A percentile compares a stretch with the other conserved stretches of the same genome.
Conservation (phyloP, 92 coral and sea anemone species). For the Parazoanthus darwini region DNA sequence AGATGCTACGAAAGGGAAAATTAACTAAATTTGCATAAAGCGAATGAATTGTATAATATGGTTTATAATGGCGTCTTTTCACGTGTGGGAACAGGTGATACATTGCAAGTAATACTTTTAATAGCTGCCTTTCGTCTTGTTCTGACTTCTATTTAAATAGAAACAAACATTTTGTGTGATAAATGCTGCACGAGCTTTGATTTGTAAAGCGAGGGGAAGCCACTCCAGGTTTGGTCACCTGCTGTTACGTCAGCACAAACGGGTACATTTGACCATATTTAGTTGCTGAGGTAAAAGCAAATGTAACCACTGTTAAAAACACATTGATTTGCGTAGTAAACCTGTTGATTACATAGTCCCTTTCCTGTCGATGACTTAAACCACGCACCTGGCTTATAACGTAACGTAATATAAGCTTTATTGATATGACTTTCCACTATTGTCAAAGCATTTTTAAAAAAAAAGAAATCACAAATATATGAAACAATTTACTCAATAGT, state of each 20-base stretch:
- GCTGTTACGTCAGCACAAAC: neutral
- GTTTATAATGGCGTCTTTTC: neutral
- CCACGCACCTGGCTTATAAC: neutral
- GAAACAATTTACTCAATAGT: too few species aligned
- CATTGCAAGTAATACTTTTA: neutral
- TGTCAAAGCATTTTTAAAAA: too few species aligned
- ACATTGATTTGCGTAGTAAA: neutral
- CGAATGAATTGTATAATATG: conserved; percentile 1
- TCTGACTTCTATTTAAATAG: neutral
- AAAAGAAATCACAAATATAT: too few species aligned
- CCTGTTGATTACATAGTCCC: neutral
- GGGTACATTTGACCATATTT: conserved; percentile 30
- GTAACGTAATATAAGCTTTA: too few species aligned
- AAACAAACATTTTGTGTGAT: neutral
- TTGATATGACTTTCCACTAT: too few species aligned
- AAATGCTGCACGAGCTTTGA: neutral
- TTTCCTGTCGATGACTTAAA: conserved; percentile 13
- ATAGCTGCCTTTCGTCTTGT: neutral
- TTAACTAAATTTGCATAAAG: conserved; percentile 38
- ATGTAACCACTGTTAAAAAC: neutral
- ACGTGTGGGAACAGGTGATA: neutral
- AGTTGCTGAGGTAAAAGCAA: neutral
- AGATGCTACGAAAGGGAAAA: conserved; percentile 9
- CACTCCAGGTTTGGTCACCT: conserved; percentile 20
- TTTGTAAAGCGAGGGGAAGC: neutral